Conservation (phyloP, 1,140 invertebrate genomes). For the Druon quercuslanigerum region DNA sequence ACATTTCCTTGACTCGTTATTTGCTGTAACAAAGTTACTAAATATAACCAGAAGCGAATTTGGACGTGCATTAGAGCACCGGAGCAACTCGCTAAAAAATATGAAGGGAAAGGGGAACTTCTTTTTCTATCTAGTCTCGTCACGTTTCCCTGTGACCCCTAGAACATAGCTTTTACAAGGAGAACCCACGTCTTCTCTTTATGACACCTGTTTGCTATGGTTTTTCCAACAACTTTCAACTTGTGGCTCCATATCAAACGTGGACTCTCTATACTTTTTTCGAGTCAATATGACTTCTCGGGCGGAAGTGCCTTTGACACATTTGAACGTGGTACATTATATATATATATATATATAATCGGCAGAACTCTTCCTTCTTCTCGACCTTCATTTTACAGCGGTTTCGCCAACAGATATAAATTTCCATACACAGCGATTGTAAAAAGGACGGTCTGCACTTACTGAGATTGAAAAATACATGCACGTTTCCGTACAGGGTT, state of each 20-base stretch:
- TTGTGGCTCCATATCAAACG: neutral
- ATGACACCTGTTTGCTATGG: conserved; percentile 21
- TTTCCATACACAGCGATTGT: too few relatives aligned
- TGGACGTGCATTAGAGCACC: neutral
- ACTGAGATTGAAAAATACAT: too few relatives aligned
- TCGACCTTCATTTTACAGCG: too few relatives aligned
- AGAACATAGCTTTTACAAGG: neutral
- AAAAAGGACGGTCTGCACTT: too few relatives aligned
- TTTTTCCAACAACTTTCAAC: neutral
- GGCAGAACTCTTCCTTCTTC: too few relatives aligned
- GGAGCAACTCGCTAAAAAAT: neutral
- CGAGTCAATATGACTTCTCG: neutral
- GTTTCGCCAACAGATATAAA: too few relatives aligned
- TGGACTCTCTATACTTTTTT: neutral
- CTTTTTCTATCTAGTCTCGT: neutral
- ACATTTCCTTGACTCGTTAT: too few relatives aligned
- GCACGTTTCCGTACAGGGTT: too few relatives aligned
- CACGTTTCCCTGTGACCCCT: conserved; percentile 7
- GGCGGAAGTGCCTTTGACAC: neutral
- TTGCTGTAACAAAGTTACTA: too few relatives aligned
- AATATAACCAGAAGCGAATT: neutral
- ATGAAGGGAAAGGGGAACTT: neutral
- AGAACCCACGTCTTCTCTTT: neutral
- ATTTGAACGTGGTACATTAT: neutral
- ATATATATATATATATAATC: too few relatives aligned